Conservation (phyloP, 1,140 invertebrate genomes). For the Drosophila mojavensis region DNA sequence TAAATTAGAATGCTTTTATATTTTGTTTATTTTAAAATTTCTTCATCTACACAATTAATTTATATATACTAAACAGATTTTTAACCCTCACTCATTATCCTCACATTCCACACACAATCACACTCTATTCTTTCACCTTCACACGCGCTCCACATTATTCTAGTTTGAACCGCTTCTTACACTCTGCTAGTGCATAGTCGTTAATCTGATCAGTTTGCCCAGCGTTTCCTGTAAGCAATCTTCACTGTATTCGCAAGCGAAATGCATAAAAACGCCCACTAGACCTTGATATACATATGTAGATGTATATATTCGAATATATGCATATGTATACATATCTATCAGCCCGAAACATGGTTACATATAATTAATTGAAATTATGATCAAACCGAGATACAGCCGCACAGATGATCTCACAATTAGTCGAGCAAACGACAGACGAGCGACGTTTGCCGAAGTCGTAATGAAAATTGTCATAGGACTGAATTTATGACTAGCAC, state of each 20-base stretch:
- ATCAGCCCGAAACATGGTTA: slow-evolving; percentile 27
- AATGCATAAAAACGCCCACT: slow-evolving; percentile 65
- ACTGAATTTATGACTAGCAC: slow-evolving; percentile 21
- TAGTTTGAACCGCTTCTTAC: slow-evolving; percentile 6
- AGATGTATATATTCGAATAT: background rate
- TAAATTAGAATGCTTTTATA: no score
- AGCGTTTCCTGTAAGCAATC: slow-evolving; percentile 18
- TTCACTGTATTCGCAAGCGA: slow-evolving; percentile 38
- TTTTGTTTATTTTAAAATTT: no score
- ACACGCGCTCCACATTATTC: slow-evolving; percentile 7
- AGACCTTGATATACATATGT: slow-evolving; percentile 21
- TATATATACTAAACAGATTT: background rate
- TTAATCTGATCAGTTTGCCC: slow-evolving; percentile 15
- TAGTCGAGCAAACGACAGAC: slow-evolving; percentile 34
- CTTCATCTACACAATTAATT: no score
- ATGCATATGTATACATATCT: background rate
- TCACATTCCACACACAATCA: slow-evolving; percentile 5
- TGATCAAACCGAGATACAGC: slow-evolving; percentile 48
- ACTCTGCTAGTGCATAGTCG: slow-evolving; percentile 1
- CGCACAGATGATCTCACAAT: slow-evolving; percentile 69
- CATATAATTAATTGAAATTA: slow-evolving; percentile 75
- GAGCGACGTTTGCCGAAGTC: slow-evolving; percentile 15
- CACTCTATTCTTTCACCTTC: background rate
- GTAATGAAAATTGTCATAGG: slow-evolving; percentile 32
- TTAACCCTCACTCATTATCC: background rate